Evolutionary conservation across 2,113 vertebrate species (phyloP), one percentile per base, ranked within the genome.

Genomic region (Ictalurus furcatus): DNA sequence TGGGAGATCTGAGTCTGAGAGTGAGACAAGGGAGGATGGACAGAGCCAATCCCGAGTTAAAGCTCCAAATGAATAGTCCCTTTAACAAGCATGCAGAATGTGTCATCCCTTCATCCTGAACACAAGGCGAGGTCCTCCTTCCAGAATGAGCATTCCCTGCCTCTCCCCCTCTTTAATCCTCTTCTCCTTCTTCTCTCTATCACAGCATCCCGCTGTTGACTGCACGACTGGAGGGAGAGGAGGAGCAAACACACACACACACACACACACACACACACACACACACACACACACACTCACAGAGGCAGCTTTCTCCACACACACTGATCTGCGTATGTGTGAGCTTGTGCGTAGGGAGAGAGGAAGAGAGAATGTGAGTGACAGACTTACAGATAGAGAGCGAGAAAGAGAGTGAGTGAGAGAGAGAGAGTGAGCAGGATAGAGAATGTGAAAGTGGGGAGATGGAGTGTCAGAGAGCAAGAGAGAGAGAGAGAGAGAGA

Each of bases 151-250:
- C 81, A 63, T 84, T 93, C 87, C 85, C 90, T 89, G 91, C 91
- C 86, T 73, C 44, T 89, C 90, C 92, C 90, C 91, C 92, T 92
- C 92, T 91, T 92, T 92, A 92, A 90, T 93, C 91, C 93, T 93
- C 89, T 87, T 94, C 92, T 90, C 93, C 92, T 93, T 92, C 93
- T 85, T 85, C 52, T 78, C 44, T 85, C 88, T 89, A 89, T 86
- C 61, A 86, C 92, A 94, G 92, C 87, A 94, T 96, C 96, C 96
- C 95, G 93, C 94, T 90, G 94, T 94, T 92, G 95, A 96, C 94
- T 95, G 93, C 92, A 92, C 91, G 90, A 92, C 94, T 91, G 91
- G 92, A 90, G 92, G 88, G 88, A 90, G 85, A 90, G 85, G 80
- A 89, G 69, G 44, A 83, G 87, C 85, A 84, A 63, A 63, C 81